These are phyloP conservation scores for Charina bottae DNA, from an alignment of 2,113 vertebrate genomes.

Conservation along the genomic window DNA sequence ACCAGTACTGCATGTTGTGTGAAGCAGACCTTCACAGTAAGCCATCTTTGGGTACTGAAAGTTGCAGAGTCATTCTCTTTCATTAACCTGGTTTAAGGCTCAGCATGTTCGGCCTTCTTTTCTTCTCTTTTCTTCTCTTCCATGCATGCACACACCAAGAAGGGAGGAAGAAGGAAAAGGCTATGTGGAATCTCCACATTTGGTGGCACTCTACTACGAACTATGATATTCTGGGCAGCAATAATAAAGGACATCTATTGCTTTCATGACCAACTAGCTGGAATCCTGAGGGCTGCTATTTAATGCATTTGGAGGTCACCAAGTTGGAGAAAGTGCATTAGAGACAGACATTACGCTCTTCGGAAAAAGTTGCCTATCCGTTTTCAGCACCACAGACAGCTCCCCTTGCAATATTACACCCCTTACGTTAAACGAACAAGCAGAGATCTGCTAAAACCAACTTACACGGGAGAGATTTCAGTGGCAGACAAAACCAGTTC, in stretches of 20 bases:
- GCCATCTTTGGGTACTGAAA: not conserved
- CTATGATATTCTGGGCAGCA: not conserved
- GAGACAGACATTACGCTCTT: not conserved
- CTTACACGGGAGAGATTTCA: not conserved
- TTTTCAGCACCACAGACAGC: slow-evolving; percentile 1
- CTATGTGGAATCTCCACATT: not conserved
- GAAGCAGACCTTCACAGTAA: not conserved
- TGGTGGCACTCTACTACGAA: not conserved
- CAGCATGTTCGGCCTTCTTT: not conserved
- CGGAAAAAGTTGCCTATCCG: not conserved
- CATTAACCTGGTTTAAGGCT: not conserved
- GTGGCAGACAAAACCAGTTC: not conserved
- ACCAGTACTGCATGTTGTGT: not conserved
- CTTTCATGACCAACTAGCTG: not conserved
- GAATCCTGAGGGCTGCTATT: not conserved
- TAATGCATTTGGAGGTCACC: not conserved
- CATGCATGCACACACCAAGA: not conserved
- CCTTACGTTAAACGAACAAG: not conserved
- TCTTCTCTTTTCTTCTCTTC: not conserved
- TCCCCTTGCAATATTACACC: not conserved
- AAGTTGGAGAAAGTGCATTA: not conserved
- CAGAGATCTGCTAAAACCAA: not conserved
- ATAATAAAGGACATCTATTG: not conserved
- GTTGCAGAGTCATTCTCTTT: not conserved
- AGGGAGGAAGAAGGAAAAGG: not conserved